Evolutionary conservation across 2,113 vertebrate genomes (phyloP).

Genomic region (Pseudolaguvia tuberculata): DNA sequence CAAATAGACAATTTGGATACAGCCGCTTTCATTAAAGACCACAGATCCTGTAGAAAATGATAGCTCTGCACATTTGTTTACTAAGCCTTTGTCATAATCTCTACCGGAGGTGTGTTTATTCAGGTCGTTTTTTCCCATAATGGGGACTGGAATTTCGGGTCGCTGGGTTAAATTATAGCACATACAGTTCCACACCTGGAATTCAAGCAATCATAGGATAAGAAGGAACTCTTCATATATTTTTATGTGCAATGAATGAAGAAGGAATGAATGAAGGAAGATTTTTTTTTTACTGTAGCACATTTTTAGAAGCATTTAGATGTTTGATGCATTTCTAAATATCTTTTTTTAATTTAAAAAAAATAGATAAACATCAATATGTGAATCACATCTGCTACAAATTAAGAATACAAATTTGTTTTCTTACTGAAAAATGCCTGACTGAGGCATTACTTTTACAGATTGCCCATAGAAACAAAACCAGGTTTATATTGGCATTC

Average conservation of each 20-base stretch:
- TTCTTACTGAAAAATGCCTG: neutral
- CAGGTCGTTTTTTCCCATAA: constrained; percentile 45
- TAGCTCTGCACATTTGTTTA: constrained; percentile 59
- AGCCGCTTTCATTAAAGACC: constrained; percentile 68
- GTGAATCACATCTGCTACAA: neutral
- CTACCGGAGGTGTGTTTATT: constrained; percentile 62
- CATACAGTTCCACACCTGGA: constrained; percentile 51
- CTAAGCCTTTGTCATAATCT: constrained; percentile 52
- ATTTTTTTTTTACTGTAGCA: neutral
- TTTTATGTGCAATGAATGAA: neutral
- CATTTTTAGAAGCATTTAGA: neutral
- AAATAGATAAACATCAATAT: neutral
- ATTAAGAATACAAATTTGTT: constrained; percentile 8
- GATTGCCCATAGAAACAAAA: constrained; percentile 14
- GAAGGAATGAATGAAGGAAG: too few species aligned
- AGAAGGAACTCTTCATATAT: constrained; percentile 37
- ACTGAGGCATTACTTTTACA: neutral
- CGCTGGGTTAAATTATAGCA: constrained; percentile 42
- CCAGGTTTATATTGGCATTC: constrained; percentile 23
- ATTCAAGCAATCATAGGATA: constrained; percentile 33
- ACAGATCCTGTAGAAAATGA: constrained; percentile 60
- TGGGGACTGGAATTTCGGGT: constrained; percentile 51
- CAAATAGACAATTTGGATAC: constrained; percentile 62
- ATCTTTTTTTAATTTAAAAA: neutral
- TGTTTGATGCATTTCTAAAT: neutral